Evolutionary conservation across 1,140 invertebrate genomes (phyloP).

Genomic region (Brachionus rubens): DNA sequence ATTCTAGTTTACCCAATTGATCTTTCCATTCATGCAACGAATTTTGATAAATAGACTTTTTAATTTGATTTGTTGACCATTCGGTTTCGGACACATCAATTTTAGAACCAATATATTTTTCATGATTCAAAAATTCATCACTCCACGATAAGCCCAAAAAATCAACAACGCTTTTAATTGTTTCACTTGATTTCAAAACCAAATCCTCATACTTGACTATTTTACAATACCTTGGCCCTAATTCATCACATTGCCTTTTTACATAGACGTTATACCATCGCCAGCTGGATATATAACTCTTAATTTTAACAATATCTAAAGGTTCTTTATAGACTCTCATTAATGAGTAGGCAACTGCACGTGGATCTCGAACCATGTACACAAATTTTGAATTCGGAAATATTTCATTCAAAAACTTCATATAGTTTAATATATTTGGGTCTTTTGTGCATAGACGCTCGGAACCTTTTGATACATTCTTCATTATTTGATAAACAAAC

Average conservation of each 20-base stretch:
- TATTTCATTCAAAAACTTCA: neutral
- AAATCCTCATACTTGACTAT: slow-evolving; percentile 92
- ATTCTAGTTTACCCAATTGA: too few species aligned
- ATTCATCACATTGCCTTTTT: slow-evolving; percentile 78
- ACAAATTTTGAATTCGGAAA: slow-evolving; percentile 41
- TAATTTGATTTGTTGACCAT: slow-evolving; percentile 93
- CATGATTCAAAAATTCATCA: slow-evolving; percentile 90
- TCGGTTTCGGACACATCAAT: slow-evolving; percentile 76
- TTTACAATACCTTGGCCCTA: slow-evolving; percentile 69
- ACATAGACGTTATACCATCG: slow-evolving; percentile 87
- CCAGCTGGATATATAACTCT: slow-evolving; percentile 90
- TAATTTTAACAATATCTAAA: slow-evolving; percentile 67
- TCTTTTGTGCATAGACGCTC: slow-evolving; percentile 18
- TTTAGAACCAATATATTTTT: slow-evolving; percentile 91
- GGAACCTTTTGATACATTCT: neutral
- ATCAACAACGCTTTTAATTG: slow-evolving; percentile 81
- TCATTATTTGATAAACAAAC: slow-evolving; percentile 1
- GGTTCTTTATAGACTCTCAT: neutral
- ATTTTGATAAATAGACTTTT: slow-evolving; percentile 92
- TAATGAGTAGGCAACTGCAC: neutral
- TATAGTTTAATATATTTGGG: neutral
- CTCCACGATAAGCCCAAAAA: slow-evolving; percentile 92
- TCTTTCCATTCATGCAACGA: slow-evolving; percentile 90
- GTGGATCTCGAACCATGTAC: neutral
- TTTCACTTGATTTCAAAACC: slow-evolving; percentile 82